Base-by-base conservation (phyloP, 2,888 invertebrate genomes). In the Choristoneura rosaceana region DNA sequence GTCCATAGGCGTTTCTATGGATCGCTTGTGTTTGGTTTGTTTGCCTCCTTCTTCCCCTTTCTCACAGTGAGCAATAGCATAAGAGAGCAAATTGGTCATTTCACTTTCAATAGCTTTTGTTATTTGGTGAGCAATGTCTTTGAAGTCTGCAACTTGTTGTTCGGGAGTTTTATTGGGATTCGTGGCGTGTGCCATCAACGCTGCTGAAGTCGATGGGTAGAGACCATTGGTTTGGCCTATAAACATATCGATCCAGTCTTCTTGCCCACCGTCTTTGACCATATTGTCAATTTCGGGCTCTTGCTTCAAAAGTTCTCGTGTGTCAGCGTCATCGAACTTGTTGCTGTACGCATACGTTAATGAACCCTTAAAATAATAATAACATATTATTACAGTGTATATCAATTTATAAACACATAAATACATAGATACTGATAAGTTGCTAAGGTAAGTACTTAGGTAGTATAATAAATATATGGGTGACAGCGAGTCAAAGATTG, bases 81-180 rank as follows among this genome's bases (percentile, higher is more conserved):
- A 89, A 1, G 86, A 74, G 0, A 92, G 78, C 4, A 93, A 82
- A 61, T 87, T 88, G 2, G 83, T 86, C 87, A 93, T 86, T 81
- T 94, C 93, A 70, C 78, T 88, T 75, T 91, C 85, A 55, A 92
- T 87, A 3, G 84, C 84, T 41, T 82, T 76, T 10, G 88, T 84
- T 14, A 93, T 91, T 68, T 89, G 83, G 52, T 85, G 84, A 0
- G 92, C 90, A 59, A 90, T 84, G 77, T 85, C 84, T 76, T 93
- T 91, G 34, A 93, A 91, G 17, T 88, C 91, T 77, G 88, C 85
- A 1, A 93, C 73, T 76, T 93, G 91, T 78, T 92, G 92, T 80
- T 93, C 93, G 0, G 84, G 77, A 1, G 89, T 80, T 80, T 90
- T 90, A 14, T 91, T 85, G 2, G 87, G 81, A 65, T 81, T 83